Conservation (phyloP, 2,113 vertebrate genomes). For the Cinclus cinclus region DNA sequence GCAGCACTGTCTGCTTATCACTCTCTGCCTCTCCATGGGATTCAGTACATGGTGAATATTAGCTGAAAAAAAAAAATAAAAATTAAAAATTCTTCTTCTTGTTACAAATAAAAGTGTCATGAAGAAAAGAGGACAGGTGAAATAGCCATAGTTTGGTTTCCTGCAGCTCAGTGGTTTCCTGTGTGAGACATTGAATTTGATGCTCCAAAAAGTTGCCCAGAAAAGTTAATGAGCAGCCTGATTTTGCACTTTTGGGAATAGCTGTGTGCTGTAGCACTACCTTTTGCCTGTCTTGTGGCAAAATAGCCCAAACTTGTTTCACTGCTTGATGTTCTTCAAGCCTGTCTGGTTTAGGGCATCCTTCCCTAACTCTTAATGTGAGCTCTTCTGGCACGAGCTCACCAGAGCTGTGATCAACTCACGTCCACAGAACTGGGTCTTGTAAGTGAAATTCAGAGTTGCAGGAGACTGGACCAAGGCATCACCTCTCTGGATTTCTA, state of each 20-base stretch:
- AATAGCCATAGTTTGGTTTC: neutral
- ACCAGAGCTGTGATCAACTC: neutral
- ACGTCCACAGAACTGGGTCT: neutral
- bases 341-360: neutral
- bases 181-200: neutral
- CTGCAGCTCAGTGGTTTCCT: neutral
- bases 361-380: neutral
- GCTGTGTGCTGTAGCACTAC: neutral
- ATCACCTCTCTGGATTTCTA: neutral
- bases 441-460: neutral
- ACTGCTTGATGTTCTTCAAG: neutral
- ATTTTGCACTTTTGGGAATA: neutral
- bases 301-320: neutral
- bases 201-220: neutral
- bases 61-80: neutral
- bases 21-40: fast-evolving
- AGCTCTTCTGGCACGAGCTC: neutral
- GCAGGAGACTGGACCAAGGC: neutral
- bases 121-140: neutral
- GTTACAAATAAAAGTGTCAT: neutral
- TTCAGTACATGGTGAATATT: neutral
- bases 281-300: neutral
- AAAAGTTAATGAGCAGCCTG: neutral
- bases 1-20: neutral
- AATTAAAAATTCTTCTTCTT: neutral